phyloP scores from a whole-genome alignment of 2,888 invertebrate genomes.

The Sarcophaga rosellei region DNA sequence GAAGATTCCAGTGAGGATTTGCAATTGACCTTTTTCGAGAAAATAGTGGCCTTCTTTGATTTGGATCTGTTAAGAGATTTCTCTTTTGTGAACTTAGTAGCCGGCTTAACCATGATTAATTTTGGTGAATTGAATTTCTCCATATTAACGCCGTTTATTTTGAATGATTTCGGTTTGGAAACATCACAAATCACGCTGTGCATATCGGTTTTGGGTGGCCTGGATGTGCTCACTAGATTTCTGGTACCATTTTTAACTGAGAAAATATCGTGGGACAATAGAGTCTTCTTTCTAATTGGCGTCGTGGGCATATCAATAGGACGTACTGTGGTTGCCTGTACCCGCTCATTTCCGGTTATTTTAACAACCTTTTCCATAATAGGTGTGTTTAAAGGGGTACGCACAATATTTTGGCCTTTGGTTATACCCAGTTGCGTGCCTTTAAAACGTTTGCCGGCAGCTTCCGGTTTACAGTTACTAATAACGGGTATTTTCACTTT shows the following conservation, averaged over 20 bases:
- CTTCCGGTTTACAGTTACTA: constrained; percentile 86
- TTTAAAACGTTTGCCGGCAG: constrained; percentile 86
- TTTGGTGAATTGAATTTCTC: constrained; percentile 89
- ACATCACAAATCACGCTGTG: constrained; percentile 84
- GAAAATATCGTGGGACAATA: constrained; percentile 87
- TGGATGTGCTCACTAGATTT: constrained; percentile 86
- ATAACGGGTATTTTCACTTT: constrained; percentile 86
- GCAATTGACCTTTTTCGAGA: constrained; percentile 81
- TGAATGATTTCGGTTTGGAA: constrained; percentile 86
- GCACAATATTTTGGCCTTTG: constrained; percentile 88
- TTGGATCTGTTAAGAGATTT: constrained; percentile 86
- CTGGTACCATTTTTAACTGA: constrained; percentile 87
- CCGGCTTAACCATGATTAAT: constrained; percentile 87
- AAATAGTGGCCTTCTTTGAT: constrained; percentile 86
- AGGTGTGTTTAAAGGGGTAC: constrained; percentile 87
- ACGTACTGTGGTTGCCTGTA: constrained; percentile 84
- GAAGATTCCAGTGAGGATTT: constrained; percentile 39
- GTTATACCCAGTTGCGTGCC: constrained; percentile 88
- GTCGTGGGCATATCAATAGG: constrained; percentile 86
- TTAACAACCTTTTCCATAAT: constrained; percentile 85
- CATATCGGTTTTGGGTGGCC: constrained; percentile 86
- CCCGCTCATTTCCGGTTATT: constrained; percentile 83
- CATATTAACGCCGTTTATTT: constrained; percentile 87
- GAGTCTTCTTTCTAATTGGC: constrained; percentile 87
- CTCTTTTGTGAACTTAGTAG: constrained; percentile 86